Evolutionary conservation across 2,888 invertebrate species (phyloP), one percentile per base, ranked within the genome.

Genomic region (Ypsolopha scabrella): DNA sequence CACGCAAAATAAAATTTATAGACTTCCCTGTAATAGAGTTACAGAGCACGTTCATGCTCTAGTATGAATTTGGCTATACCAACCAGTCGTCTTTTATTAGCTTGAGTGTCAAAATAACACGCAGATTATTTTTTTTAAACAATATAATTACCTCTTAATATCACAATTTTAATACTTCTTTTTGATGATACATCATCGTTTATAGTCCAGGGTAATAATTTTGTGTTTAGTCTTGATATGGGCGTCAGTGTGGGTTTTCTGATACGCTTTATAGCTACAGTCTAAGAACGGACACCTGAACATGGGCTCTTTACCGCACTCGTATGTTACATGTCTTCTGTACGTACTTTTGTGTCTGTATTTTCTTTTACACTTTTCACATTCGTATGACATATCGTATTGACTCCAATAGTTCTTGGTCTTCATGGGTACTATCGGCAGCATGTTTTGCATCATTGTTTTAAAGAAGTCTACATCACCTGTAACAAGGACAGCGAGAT

Each of bases 321-420:
- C 91, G 60, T 89, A 88, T 43, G 90, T 91, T 50, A 91, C 78
- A 67, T 93, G 93, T 63, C 93, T 88, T 65, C 90, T 88, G 62
- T 93, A 88, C 33, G 92, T 91, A 61, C 91, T 91, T 75, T 91
- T 91, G 79, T 91, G 92, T 58, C 91, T 90, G 75, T 94, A 94
- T 62, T 90, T 90, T 70, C 92, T 89, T 66, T 90, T 89, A 71
- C 94, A 93, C 59, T 89, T 89, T 56, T 88, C 88, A 69, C 93
- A 90, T 60, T 89, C 86, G 55, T 75, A 87, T 51, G 75, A 74
- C 68, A 78, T 75, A 57, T 85, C 82, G 59, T 79, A 85, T 50
- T 79, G 80, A 6, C 83, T 77, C 83, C 86, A 85, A 64, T 75
- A 86, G 63, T 82, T 83, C 73, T 86, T 86, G 56, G 82, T 81